These are phyloP conservation scores for Spheniscus humboldti DNA, from an alignment of 2,797 vertebrate species.

Conservation along the genomic window DNA sequence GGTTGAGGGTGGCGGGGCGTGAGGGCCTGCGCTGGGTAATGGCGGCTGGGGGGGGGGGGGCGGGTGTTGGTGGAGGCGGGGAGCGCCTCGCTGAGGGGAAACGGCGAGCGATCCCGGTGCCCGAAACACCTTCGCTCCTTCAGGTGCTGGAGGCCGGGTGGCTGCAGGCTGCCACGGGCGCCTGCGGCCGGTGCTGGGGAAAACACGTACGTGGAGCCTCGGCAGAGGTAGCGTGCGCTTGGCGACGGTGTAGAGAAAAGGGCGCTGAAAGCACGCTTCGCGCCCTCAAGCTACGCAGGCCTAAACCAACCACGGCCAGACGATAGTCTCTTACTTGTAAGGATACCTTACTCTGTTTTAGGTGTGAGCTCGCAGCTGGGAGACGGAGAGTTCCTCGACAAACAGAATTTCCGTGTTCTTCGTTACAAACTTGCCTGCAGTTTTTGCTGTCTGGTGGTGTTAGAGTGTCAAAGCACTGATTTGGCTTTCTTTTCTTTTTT, in stretches of 20 bases:
- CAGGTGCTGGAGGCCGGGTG: no score
- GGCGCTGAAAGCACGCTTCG: neutral
- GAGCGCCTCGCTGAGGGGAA: no score
- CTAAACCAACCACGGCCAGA: neutral
- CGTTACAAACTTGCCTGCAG: neutral
- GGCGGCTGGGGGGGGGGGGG: neutral
- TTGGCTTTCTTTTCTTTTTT: neutral
- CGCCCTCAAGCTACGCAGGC: accelerated
- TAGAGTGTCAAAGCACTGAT: neutral
- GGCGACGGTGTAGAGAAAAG: neutral
- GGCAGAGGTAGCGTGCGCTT: accelerated
- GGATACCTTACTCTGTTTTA: accelerated
- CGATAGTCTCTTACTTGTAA: accelerated
- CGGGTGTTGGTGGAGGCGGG: no score
- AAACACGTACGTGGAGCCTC: accelerated
- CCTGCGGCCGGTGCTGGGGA: neutral
- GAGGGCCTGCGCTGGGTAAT: neutral
- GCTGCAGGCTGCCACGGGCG: neutral
- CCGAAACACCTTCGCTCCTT: no score
- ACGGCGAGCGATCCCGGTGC: no score
- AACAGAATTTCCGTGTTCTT: accelerated
- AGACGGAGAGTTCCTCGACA: accelerated
- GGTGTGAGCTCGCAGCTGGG: accelerated
- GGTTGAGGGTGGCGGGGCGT: neutral
- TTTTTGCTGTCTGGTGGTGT: neutral